These are phyloP conservation scores for Nothocercus nigrocapillus DNA, from an alignment of 2,113 vertebrate genomes.

Conservation along the genomic window DNA sequence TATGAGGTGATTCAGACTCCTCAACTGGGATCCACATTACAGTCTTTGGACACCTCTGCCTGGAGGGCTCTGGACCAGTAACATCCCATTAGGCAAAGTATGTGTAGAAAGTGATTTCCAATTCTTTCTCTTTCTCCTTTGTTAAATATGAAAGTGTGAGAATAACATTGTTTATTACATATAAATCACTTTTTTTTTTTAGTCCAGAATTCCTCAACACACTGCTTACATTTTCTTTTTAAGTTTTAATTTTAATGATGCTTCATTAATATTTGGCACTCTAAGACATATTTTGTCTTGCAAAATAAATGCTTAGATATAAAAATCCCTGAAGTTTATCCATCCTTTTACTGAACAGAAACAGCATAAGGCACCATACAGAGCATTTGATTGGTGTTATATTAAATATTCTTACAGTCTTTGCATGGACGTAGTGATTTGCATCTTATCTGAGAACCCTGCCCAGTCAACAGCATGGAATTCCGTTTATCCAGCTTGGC, in stretches of 20 bases:
- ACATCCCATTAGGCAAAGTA: not conserved
- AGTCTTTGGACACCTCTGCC: not conserved
- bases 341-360: not conserved
- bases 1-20: not conserved
- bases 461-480: not conserved
- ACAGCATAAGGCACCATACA: fast-evolving
- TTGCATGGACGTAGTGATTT: not conserved
- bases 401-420: not conserved
- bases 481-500: not conserved
- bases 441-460: not conserved
- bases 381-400: not conserved
- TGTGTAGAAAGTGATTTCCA: not conserved
- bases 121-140: not conserved
- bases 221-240: not conserved
- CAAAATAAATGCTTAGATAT: not conserved
- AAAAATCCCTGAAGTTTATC: not conserved
- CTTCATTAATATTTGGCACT: not conserved
- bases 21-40: not conserved
- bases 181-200: not conserved
- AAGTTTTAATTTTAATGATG: not conserved
- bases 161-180: fast-evolving
- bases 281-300: not conserved
- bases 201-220: not conserved
- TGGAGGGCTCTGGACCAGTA: not conserved
- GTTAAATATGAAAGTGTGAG: not conserved